Percentiles rank a stretch among this genome's conserved stretches.
phyloP scores from a whole-genome alignment of 1,140 invertebrate species.

The Drosophila sturtevanti region DNA sequence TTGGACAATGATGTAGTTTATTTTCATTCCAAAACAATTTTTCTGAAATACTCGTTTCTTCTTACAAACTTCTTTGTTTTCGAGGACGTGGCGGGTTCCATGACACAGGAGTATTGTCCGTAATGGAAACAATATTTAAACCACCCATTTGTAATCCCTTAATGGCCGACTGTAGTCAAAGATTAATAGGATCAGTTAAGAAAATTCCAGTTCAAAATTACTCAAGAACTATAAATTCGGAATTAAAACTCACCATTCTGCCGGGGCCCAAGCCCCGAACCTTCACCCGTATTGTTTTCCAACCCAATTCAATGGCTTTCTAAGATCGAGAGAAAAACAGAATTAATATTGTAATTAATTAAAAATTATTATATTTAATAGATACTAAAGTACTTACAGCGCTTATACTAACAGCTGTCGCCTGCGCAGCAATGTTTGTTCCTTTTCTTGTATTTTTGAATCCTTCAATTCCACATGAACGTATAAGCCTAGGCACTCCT shows the following conservation, averaged over 20 bases:
- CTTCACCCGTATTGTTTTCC: constrained; percentile 89
- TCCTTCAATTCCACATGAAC: constrained; percentile 94
- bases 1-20: neutral
- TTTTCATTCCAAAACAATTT: neutral
- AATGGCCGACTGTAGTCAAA: constrained; percentile 91
- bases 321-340: constrained; percentile 80
- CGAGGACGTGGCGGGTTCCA: constrained; percentile 89
- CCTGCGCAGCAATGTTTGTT: constrained; percentile 97
- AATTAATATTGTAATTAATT: neutral
- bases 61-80: constrained; percentile 89
- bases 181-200: constrained; percentile 21
- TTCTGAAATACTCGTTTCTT: neutral
- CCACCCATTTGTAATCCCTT: constrained; percentile 96
- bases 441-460: constrained; percentile 97
- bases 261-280: constrained; percentile 93
- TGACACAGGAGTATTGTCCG: constrained; percentile 92
- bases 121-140: constrained; percentile 93
- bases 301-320: constrained; percentile 89
- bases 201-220: neutral
- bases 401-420: constrained; percentile 89
- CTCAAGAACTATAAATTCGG: too few relatives aligned
- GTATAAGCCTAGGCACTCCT: constrained; percentile 85
- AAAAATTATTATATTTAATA: neutral
- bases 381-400: constrained; percentile 57
- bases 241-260: constrained; percentile 87